Evolutionary conservation across 2,113 vertebrate species (phyloP).

Genomic region (Pomatostomus ruficeps): DNA sequence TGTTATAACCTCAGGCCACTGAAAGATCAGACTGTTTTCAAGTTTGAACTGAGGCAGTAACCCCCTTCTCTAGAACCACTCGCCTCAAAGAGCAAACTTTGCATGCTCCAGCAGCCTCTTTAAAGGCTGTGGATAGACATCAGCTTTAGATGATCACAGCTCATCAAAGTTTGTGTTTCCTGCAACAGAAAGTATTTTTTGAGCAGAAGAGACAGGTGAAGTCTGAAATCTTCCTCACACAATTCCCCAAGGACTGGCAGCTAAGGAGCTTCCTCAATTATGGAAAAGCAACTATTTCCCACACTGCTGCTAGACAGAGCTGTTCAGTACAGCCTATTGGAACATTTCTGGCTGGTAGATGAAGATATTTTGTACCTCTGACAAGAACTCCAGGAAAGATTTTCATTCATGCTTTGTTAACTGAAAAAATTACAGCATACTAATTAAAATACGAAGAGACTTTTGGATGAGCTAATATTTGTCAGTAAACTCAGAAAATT

Average conservation of each 20-base stretch:
- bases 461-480: background rate
- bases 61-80: background rate
- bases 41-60: background rate
- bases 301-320: background rate
- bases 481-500: background rate
- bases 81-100: background rate
- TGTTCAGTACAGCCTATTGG: background rate
- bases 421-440: background rate
- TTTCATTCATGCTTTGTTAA: background rate
- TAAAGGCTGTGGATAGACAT: background rate
- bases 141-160: background rate
- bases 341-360: background rate
- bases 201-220: background rate
- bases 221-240: background rate
- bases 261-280: background rate
- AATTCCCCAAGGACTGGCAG: background rate
- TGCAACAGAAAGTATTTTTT: background rate
- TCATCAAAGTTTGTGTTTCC: background rate
- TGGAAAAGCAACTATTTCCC: background rate
- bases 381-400: background rate
- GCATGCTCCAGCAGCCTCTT: background rate
- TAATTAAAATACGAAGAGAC: background rate
- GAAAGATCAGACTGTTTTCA: background rate
- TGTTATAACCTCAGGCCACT: background rate
- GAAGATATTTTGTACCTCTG: background rate